Base-by-base conservation (phyloP, 2,888 invertebrate species). In the Odontocolon sp. region DNA sequence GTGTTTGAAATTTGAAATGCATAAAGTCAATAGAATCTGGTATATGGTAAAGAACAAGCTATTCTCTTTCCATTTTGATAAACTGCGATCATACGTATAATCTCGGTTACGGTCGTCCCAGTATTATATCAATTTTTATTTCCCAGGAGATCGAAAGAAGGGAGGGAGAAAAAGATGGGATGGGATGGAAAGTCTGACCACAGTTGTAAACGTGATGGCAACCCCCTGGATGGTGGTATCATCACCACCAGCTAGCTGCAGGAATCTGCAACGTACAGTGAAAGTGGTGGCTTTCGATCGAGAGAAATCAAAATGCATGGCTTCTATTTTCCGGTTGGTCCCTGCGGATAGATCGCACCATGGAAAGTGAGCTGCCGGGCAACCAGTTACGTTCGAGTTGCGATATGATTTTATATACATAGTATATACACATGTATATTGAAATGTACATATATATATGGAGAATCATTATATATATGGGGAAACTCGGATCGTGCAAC, bases 231-330 rank as follows among this genome's bases (percentile, higher is more conserved):
- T 14, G 11, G 16, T 47, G 63, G 50, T 23, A 6, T 16, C 31
- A 28, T 28, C 14, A n/a, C 26, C 2, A 6, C 18, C 9, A 42
- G 16, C 18, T 8, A 16, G 18, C 18, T 18, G 11, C 42, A 14
- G 16, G 18, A 14, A 52, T 31, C 11, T 9, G 11, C 14, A 23
- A 33, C 16, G 9, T 21, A 47, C 1, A 31, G 21, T 16, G n/a
- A 16, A 28, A 52, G 0, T 16, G 18, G 31, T 18, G 31, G 31
- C 52, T 21, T 56, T 57, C 61, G 66, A 61, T 54, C 23, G 70
- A 66, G 68, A 52, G 38, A 50, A 66, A 74, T 74, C 66, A 66
- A 69, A 74, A 74, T 66, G 74, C 64, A 74, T 54, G 74, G 61
- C 69, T 74, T 77, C 68, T 72, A 72, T 72, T 72, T 71, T 68